Percentiles rank a stretch among this genome's conserved stretches.
Evolutionary conservation across 1,140 invertebrate species (phyloP).

Genomic region (Sarcophaga bullata): DNA sequence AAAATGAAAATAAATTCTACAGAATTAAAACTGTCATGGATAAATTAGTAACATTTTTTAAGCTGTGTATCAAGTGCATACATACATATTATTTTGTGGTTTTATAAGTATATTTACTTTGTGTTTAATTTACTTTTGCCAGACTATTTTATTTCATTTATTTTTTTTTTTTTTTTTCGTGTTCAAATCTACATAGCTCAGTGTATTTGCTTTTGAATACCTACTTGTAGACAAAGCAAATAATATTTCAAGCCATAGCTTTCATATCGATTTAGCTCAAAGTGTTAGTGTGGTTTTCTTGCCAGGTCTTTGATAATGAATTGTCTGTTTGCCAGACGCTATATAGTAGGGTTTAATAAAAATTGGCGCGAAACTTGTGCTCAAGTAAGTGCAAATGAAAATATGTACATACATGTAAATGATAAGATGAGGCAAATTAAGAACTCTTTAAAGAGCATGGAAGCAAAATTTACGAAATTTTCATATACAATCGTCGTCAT

Average conservation of each 20-base stretch:
- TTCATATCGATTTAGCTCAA: background rate
- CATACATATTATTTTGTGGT: too few species aligned
- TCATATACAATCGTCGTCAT: too few species aligned
- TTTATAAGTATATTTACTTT: too few species aligned
- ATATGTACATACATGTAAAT: background rate
- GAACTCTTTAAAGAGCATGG: background rate
- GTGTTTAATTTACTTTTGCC: background rate
- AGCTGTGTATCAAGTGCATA: background rate
- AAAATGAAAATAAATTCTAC: too few species aligned
- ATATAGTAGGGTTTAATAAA: constrained; percentile 28
- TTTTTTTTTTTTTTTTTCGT: too few species aligned
- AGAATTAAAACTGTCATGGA: constrained; percentile 39
- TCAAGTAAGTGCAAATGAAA: constrained; percentile 14
- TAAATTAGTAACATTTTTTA: constrained; percentile 29
- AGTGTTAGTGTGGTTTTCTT: background rate
- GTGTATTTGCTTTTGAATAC: too few species aligned
- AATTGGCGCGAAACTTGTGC: constrained; percentile 39
- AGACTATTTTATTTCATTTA: constrained; percentile 8
- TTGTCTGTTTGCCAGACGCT: background rate
- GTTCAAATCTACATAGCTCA: background rate
- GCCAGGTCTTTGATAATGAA: background rate
- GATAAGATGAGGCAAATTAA: background rate
- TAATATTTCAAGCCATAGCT: background rate
- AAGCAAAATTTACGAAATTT: background rate
- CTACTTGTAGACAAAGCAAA: background rate